Evolutionary conservation across 2,113 vertebrate genomes (phyloP).

Genomic region (Cavia porcellus): DNA sequence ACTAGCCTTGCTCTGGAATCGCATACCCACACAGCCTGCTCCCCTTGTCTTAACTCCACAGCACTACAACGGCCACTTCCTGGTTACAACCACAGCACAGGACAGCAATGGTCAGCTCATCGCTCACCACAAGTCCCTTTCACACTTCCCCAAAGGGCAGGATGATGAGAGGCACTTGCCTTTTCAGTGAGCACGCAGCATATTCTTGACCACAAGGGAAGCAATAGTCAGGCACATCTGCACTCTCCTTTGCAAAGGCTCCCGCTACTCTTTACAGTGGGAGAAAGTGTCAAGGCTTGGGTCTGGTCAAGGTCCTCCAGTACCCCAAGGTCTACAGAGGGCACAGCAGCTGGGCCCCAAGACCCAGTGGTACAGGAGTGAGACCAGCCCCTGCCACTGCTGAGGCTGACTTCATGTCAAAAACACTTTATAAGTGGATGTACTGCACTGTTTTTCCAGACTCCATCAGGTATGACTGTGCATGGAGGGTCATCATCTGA

Average conservation of each 20-base stretch:
- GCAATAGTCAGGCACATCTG: constrained; percentile 52
- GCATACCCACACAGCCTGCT: neutral
- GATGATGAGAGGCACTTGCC: constrained; percentile 50
- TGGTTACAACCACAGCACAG: constrained; percentile 45
- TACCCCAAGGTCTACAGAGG: neutral
- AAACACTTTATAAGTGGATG: neutral
- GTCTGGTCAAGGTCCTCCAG: neutral
- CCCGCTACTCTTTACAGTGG: neutral
- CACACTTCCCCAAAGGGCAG: constrained; percentile 34
- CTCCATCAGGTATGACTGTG: neutral
- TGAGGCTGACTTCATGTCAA: neutral
- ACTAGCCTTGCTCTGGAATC: neutral
- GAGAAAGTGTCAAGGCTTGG: neutral
- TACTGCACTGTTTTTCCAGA: neutral
- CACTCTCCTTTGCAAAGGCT: constrained; percentile 10
- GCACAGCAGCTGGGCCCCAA: neutral
- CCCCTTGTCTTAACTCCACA: constrained; percentile 58
- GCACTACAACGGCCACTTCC: constrained; percentile 73
- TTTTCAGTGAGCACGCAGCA: constrained; percentile 50
- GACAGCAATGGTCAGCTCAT: neutral
- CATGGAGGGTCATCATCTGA: neutral
- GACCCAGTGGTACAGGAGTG: neutral
- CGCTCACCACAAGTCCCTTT: constrained; percentile 59
- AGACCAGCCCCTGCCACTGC: neutral
- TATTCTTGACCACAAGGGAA: constrained; percentile 69